Evolutionary conservation across 2,888 invertebrate species (phyloP).

Genomic region (Lissocephala sabroskyi): DNA sequence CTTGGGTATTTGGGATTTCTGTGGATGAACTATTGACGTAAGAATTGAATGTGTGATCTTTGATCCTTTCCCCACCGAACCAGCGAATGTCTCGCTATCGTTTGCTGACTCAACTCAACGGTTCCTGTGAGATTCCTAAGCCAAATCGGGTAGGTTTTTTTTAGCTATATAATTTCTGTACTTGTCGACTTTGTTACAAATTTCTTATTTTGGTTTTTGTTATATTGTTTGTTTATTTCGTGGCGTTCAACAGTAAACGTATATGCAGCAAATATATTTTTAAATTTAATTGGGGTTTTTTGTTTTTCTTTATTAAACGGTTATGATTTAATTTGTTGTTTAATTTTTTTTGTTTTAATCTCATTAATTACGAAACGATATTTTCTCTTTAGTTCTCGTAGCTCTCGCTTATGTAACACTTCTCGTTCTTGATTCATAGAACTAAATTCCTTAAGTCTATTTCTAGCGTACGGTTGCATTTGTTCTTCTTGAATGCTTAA

Average conservation of each 20-base stretch:
- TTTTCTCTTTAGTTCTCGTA: slow-evolving; percentile 12
- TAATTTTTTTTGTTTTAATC: slow-evolving; percentile 21
- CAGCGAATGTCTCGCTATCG: too few relatives aligned
- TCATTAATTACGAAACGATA: slow-evolving; percentile 56
- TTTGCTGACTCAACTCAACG: too few relatives aligned
- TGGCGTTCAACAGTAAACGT: slow-evolving; percentile 56
- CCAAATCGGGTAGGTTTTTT: too few relatives aligned
- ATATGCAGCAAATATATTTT: slow-evolving; percentile 52
- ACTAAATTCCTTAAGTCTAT: slow-evolving; percentile 43
- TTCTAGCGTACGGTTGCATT: slow-evolving; percentile 38
- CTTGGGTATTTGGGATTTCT: too few relatives aligned
- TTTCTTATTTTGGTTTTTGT: not conserved
- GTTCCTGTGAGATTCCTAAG: too few relatives aligned
- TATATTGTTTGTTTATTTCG: slow-evolving; percentile 15
- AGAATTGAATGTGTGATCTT: too few relatives aligned
- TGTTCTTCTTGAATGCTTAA: slow-evolving; percentile 16
- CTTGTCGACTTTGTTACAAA: too few relatives aligned
- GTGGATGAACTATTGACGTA: too few relatives aligned
- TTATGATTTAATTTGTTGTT: slow-evolving; percentile 13
- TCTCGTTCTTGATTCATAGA: slow-evolving; percentile 26
- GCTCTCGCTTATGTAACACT: slow-evolving; percentile 22
- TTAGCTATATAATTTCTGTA: too few relatives aligned
- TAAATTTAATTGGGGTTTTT: too few relatives aligned
- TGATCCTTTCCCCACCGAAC: not conserved
- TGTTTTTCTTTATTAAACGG: slow-evolving; percentile 8